phyloP scores from a whole-genome alignment of 2,888 invertebrate genomes.

The Agriopis leucophaearia region DNA sequence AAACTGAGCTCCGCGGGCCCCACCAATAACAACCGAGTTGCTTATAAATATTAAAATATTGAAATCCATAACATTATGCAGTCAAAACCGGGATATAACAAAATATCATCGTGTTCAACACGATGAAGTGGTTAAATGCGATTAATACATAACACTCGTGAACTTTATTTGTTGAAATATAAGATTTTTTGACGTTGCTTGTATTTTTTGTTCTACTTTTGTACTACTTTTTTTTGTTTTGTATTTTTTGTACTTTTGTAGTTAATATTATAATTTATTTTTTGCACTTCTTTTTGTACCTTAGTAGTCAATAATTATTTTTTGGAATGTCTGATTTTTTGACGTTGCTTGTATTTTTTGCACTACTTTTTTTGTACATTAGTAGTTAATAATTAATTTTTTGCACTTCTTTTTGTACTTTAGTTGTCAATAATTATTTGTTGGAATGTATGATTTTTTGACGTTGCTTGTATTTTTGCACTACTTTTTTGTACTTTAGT shows the following conservation, averaged over 20 bases:
- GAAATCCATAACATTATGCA: conserved; percentile 74
- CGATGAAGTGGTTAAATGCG: conserved; percentile 65
- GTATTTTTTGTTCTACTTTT: not conserved
- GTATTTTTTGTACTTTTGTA: too few relatives aligned
- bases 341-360: not conserved
- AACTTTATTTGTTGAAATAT: conserved; percentile 20
- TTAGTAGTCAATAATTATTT: too few relatives aligned
- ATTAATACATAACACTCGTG: conserved; percentile 17
- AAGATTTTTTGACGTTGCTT: not conserved
- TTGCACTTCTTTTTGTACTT: too few relatives aligned
- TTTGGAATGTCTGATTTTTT: conserved; percentile 15
- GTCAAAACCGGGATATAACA: conserved; percentile 70
- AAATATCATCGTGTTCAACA: conserved; percentile 64
- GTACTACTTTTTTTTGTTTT: too few relatives aligned
- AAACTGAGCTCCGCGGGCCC: conserved; percentile 50
- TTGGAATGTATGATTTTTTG: conserved; percentile 14
- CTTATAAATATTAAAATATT: conserved; percentile 79
- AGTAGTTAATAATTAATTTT: too few relatives aligned
- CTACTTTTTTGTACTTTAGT: too few relatives aligned
- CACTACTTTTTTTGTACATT: too few relatives aligned
- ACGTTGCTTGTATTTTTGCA: not conserved
- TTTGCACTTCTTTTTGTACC: too few relatives aligned
- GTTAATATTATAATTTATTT: too few relatives aligned
- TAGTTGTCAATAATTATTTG: too few relatives aligned
- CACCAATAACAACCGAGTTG: conserved; percentile 57